Base-by-base conservation (phyloP, 2,888 invertebrate species). In the Tenthredo amoena region DNA sequence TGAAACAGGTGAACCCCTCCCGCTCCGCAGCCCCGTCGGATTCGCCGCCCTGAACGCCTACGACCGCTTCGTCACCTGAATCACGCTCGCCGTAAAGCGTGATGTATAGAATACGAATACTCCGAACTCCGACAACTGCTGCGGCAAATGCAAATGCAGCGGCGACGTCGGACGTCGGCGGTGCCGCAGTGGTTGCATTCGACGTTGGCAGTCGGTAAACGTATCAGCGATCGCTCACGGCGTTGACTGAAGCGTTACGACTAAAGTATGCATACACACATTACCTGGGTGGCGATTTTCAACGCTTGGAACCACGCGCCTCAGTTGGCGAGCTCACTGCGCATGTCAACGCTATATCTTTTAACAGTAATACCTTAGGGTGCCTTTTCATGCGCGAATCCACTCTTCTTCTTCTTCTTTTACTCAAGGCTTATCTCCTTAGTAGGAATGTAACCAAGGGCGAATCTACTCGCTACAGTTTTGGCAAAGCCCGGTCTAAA, bases 1-100 rank as follows among this genome's bases (percentile, higher is more conserved):
- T 91, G 92, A 93, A 93, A 93, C 93, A 93, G 93, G 92, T 92
- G 92, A 88, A 85, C 85, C 50, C 47, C 85, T 85, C 71, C 55
- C 50, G 47, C 68, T 12, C 68, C 71, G 6, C 68, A 12, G n/a
- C 26, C 81, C 68, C 83, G 18, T 34, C 31, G 2, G n/a, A 34
- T 2, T n/a, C 68, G 0, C 47, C 47, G 43, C n/a, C 50, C 18
- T 37, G 10, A 43, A 47, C 47, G 31, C 47, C 43, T 18, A 83
- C 31, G 18, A 18, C 47, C 31, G 81, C 77, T 50, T 34, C 81
- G 65, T 68, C 83, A 83, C 68, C 71, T 83, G 83, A 71, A 68
- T 81, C 68, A 40, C 31, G 34, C 31, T 34, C 34, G 18, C 26
- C 26, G 68, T 34, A 34, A 40, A 40, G 74, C 47, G 74, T 74